phyloP scores from a whole-genome alignment of 2,888 invertebrate species.

The Megalurothrips usitatus region DNA sequence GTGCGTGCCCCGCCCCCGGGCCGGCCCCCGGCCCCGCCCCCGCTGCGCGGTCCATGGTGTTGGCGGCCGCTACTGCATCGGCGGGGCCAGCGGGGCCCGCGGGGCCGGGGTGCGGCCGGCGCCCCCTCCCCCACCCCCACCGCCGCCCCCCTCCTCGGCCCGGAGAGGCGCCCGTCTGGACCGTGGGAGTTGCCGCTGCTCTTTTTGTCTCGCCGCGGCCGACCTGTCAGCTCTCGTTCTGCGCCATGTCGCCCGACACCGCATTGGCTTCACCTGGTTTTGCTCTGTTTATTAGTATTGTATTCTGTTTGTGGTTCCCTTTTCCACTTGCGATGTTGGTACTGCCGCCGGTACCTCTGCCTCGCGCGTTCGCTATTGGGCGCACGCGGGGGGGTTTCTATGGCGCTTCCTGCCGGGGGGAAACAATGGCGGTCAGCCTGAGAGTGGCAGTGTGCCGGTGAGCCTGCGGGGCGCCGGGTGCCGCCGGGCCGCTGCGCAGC shows the following conservation, averaged over 20 bases:
- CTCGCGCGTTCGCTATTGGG: background rate
- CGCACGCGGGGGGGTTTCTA: background rate
- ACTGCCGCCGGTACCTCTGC: background rate
- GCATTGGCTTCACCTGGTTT: background rate
- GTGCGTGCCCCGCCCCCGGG: background rate
- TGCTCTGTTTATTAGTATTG: background rate
- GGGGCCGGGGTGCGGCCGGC: background rate
- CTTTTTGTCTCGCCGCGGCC: background rate
- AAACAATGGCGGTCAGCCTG: conserved; percentile 8
- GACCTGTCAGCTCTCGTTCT: background rate
- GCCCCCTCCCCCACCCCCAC: background rate
- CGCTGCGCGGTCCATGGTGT: background rate
- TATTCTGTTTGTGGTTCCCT: background rate
- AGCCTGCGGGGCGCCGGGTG: background rate
- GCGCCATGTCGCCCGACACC: background rate
- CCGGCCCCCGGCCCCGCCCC: background rate
- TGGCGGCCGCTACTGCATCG: background rate
- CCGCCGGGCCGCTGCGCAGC: background rate
- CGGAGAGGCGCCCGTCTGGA: background rate
- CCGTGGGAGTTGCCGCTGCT: background rate
- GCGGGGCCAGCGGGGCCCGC: too few species aligned
- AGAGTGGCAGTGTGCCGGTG: background rate
- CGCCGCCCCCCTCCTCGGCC: background rate
- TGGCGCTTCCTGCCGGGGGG: background rate
- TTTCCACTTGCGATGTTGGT: background rate